These are phyloP conservation scores for Caenorhabditis auriculariae DNA, from an alignment of 2,888 invertebrate genomes.

Conservation along the genomic window DNA sequence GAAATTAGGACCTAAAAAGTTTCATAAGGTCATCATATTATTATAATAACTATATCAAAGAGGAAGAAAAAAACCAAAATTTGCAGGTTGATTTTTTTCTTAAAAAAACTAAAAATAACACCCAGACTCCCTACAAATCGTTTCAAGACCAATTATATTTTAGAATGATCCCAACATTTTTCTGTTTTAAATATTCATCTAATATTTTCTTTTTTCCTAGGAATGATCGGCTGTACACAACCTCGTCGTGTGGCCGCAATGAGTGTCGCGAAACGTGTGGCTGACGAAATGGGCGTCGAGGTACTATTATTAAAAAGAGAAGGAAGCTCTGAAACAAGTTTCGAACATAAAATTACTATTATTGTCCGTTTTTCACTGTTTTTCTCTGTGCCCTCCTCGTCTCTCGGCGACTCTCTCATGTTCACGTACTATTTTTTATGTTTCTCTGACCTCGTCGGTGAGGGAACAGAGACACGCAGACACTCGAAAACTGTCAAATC, in stretches of 20 bases:
- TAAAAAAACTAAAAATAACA: neutral
- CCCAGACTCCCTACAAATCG: neutral
- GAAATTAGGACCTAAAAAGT: no score
- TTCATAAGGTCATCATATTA: no score
- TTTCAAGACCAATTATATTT: neutral
- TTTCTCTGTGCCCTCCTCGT: no score
- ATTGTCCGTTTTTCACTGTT: neutral
- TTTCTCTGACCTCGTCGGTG: no score
- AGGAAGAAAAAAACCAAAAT: no score
- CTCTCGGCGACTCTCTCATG: no score
- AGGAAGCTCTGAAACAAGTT: neutral
- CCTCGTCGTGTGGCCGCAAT: constrained; percentile 94
- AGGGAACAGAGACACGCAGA: no score
- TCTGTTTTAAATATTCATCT: neutral
- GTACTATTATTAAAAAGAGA: constrained; percentile 1
- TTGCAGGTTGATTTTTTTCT: no score
- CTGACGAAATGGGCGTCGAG: constrained; percentile 91
- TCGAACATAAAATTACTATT: no score
- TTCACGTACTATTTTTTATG: no score
- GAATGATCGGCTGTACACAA: constrained; percentile 96
- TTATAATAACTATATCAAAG: no score
- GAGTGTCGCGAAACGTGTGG: constrained; percentile 98
- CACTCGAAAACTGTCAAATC: no score
- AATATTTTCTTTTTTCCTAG: neutral
- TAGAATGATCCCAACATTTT: neutral